Percentiles rank a stretch among this genome's conserved stretches.
phyloP scores from a whole-genome alignment of 2,888 invertebrate genomes.

The Hypena proboscidalis region DNA sequence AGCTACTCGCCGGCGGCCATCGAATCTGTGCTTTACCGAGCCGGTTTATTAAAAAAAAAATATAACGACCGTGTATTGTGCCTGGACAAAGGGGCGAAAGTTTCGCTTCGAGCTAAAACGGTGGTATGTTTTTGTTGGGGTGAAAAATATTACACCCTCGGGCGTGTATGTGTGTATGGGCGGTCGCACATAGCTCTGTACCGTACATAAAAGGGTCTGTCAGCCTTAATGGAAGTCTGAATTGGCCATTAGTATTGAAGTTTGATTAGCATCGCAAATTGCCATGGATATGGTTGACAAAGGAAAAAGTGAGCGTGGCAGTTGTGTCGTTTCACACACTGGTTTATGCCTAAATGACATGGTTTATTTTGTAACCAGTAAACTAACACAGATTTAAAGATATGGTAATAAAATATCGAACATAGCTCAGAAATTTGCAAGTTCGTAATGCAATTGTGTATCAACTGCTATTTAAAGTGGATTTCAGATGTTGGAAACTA shows the following conservation, averaged over 20 bases:
- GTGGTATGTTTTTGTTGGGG: constrained; percentile 74
- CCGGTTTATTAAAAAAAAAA: constrained; percentile 69
- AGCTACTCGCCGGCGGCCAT: constrained; percentile 74
- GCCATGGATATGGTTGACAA: constrained; percentile 26
- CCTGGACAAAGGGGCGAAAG: constrained; percentile 67
- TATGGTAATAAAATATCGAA: too few species aligned
- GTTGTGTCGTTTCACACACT: constrained; percentile 1
- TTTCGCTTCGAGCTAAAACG: constrained; percentile 55
- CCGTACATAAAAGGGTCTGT: constrained; percentile 37
- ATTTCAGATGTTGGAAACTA: too few species aligned
- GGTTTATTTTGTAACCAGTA: too few species aligned
- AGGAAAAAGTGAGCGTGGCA: constrained; percentile 19
- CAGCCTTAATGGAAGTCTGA: constrained; percentile 48
- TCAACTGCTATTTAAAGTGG: too few species aligned
- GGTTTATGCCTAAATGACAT: too few species aligned
- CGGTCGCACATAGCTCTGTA: constrained; percentile 48
- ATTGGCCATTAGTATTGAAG: constrained; percentile 54
- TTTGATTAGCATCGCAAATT: constrained; percentile 47
- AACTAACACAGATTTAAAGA: too few species aligned
- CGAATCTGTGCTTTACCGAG: constrained; percentile 61
- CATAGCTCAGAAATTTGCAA: too few species aligned
- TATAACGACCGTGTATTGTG: constrained; percentile 64
- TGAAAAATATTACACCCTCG: constrained; percentile 83
- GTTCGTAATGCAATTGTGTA: too few species aligned
- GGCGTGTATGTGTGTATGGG: constrained; percentile 65